Evolutionary conservation across 2,113 vertebrate genomes (phyloP).

Genomic region (Sceloporus tristichus): DNA sequence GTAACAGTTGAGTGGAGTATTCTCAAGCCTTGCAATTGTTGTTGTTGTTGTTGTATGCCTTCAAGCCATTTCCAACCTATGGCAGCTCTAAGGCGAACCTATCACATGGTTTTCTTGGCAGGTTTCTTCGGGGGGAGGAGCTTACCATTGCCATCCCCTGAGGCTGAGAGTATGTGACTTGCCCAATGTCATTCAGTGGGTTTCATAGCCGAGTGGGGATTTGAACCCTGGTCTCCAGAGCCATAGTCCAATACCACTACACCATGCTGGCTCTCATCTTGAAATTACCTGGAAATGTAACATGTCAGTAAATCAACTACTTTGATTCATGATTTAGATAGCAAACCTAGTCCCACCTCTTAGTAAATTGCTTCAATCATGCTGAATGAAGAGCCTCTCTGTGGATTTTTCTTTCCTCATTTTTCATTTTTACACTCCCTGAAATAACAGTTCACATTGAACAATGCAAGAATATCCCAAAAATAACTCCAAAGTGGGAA

Average conservation of each 20-base stretch:
- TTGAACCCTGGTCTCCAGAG: no score
- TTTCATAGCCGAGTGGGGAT: no score
- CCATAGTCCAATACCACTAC: no score
- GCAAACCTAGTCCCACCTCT: background rate
- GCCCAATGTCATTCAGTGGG: no score
- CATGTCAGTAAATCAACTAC: background rate
- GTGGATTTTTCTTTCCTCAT: background rate
- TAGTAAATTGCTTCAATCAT: background rate
- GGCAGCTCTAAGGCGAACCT: no score
- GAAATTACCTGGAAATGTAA: background rate
- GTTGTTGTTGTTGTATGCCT: no score
- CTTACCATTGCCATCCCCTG: no score
- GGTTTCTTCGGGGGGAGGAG: no score
- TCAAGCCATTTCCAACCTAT: no score
- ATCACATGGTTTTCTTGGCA: no score
- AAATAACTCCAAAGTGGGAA: background rate
- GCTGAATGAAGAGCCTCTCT: background rate
- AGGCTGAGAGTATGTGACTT: no score
- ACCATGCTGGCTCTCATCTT: background rate
- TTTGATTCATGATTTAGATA: background rate
- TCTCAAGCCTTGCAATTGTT: background rate
- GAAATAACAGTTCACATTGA: accelerated
- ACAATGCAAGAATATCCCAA: accelerated
- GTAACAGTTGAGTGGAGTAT: background rate
- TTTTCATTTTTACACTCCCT: background rate